Base-by-base conservation (phyloP, 1,140 invertebrate species). In the Macrocentrus cingulum region DNA sequence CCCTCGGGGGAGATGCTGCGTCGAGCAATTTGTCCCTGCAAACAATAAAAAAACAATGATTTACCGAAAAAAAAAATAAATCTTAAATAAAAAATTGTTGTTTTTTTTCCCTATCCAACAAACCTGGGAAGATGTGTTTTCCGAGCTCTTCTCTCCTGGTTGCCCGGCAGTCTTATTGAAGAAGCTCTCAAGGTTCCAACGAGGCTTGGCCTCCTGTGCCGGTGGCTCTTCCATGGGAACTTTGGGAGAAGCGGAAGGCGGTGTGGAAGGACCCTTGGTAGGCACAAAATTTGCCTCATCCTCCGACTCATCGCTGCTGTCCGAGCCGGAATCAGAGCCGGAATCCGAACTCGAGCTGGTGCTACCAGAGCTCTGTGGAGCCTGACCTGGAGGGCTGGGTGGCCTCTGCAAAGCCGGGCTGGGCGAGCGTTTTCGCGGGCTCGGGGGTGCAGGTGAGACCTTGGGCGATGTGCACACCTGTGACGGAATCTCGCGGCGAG, bases 101-200 rank as follows among this genome's bases (percentile, higher is more conserved):
- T n/a, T n/a, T n/a, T n/a, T n/a, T n/a, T n/a, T n/a, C 16, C 18
- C 29, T 44, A 29, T 15, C 37, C n/a, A 32, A 15, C 18, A 6
- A 49, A 76, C 75, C 66, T 76, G 72, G 36, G 41, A 8, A 23
- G 66, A 59, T 52, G 77, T 78, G 6, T 49, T 64, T 15, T 77
- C 76, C 4, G 59, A 55, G 22, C 65, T 65, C 20, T 71, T 70
- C 7, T 71, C 66, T 1, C 68, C 68, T 5, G 66, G 37, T 3
- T 69, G 70, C 3, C 70, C 62, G 1, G 67, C 49, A 18, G 65
- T 61, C 37, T 76, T 76, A n/a, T 66, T 71, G 58, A 83, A 74
- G 57, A 82, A 84, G 3, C 77, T 81, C 2, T 72, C 76, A 2
- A 84, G 66, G 42, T 84, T 84, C 83, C 83, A 84, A 4, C 81